Evolutionary conservation across 2,797 vertebrate species (phyloP).

Genomic region (Amniataba percoides): DNA sequence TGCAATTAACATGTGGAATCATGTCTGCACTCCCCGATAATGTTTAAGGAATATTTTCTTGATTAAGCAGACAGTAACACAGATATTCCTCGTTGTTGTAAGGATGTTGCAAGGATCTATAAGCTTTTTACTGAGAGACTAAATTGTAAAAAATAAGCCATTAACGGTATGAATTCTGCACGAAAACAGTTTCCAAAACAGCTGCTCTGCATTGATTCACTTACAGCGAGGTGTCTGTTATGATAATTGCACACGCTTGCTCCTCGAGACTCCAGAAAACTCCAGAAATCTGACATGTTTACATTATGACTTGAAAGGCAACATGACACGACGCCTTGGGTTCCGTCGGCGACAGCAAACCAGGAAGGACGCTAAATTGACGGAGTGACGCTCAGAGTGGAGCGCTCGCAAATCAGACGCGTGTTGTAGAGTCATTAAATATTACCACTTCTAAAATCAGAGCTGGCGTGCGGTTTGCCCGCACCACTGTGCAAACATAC

Average conservation of each 20-base stretch:
- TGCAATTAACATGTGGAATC: constrained; percentile 68
- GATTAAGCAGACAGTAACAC: constrained; percentile 39
- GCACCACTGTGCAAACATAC: constrained; percentile 72
- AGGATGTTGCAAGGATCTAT: not conserved
- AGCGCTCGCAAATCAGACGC: constrained; percentile 61
- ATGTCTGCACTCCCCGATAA: constrained; percentile 47
- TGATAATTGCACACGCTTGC: constrained; percentile 43
- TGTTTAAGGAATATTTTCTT: constrained; percentile 51
- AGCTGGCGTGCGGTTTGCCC: constrained; percentile 77
- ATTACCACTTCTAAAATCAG: constrained; percentile 80
- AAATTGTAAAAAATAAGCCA: constrained; percentile 11
- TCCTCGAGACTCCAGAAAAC: constrained; percentile 44
- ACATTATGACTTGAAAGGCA: constrained; percentile 74
- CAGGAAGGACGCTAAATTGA: constrained; percentile 47
- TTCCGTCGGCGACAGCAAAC: constrained; percentile 65
- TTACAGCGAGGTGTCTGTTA: constrained; percentile 48
- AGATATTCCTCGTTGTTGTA: constrained; percentile 22
- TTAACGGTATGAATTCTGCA: constrained; percentile 11
- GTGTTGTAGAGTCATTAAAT: constrained; percentile 72
- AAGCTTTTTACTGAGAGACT: not conserved
- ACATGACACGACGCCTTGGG: constrained; percentile 49
- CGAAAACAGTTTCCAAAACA: constrained; percentile 1
- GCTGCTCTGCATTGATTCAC: constrained; percentile 30
- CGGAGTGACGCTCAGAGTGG: constrained; percentile 52
- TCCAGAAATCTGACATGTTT: constrained; percentile 74